Conservation (phyloP, 1,140 invertebrate species). For the Zelostemma sp. region DNA sequence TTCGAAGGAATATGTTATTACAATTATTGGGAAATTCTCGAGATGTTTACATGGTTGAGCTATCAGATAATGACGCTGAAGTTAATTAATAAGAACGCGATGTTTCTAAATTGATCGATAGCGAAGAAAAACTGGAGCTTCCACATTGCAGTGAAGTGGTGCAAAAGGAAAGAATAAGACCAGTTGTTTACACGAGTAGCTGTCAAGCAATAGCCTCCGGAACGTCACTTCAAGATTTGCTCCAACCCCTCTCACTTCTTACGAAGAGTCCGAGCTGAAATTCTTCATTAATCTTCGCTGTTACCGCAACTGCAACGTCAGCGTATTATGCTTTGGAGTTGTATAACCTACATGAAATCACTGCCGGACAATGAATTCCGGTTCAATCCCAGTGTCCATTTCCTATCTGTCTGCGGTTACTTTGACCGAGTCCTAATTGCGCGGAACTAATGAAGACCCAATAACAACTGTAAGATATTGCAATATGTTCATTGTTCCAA, state of each 20-base stretch:
- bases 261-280: no score
- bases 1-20: not conserved
- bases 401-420: no score
- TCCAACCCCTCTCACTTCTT: slow-evolving; percentile 40
- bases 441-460: not conserved
- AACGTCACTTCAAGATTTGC: slow-evolving; percentile 11
- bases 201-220: not conserved
- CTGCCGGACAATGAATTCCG: no score
- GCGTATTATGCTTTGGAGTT: no score
- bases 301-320: no score
- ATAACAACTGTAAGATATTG: no score
- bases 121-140: slow-evolving; percentile 46
- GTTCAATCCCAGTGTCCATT: no score
- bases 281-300: slow-evolving; percentile 15
- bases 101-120: slow-evolving; percentile 58
- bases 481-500: no score
- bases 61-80: slow-evolving; percentile 33
- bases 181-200: slow-evolving; percentile 30
- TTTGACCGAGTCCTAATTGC: no score
- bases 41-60: slow-evolving; percentile 23
- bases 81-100: slow-evolving; percentile 37
- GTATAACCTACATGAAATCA: no score
- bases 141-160: slow-evolving; percentile 26
- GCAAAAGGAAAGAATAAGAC: slow-evolving; percentile 13
- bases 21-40: slow-evolving; percentile 22